phyloP scores from a whole-genome alignment of 2,888 invertebrate genomes.

The Antheraea yamamai region DNA sequence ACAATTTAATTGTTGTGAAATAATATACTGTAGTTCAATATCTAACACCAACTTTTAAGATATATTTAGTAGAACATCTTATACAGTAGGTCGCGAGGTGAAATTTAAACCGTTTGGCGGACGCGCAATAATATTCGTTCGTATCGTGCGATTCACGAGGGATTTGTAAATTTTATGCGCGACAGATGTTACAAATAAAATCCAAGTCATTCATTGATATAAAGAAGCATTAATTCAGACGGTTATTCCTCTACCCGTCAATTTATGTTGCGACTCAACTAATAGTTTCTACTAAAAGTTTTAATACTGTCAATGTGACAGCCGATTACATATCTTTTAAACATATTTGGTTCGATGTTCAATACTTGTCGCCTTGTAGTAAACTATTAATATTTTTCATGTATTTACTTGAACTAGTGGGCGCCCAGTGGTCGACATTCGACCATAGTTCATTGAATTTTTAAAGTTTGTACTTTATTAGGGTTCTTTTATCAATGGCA shows the following conservation, averaged over 20 bases:
- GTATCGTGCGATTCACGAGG: neutral
- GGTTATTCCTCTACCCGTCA: neutral
- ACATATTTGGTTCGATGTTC: too few species aligned
- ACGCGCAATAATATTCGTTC: neutral
- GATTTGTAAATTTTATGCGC: constrained; percentile 1
- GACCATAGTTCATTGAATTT: too few species aligned
- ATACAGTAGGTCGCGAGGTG: neutral
- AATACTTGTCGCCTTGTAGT: too few species aligned
- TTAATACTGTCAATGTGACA: neutral
- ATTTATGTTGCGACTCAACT: neutral
- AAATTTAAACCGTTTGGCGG: neutral
- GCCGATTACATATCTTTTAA: too few species aligned
- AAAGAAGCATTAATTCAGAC: neutral
- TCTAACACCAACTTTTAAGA: neutral
- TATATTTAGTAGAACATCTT: neutral
- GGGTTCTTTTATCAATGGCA: too few species aligned
- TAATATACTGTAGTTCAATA: neutral
- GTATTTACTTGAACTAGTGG: too few species aligned
- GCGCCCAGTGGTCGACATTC: too few species aligned
- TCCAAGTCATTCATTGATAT: neutral
- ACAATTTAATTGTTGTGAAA: neutral
- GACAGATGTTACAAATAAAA: neutral
- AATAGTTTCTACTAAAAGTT: neutral
- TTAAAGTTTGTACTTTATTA: too few species aligned
- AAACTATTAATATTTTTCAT: too few species aligned